Base-by-base conservation (phyloP, 2,888 invertebrate species). In the Crematogaster levior region DNA sequence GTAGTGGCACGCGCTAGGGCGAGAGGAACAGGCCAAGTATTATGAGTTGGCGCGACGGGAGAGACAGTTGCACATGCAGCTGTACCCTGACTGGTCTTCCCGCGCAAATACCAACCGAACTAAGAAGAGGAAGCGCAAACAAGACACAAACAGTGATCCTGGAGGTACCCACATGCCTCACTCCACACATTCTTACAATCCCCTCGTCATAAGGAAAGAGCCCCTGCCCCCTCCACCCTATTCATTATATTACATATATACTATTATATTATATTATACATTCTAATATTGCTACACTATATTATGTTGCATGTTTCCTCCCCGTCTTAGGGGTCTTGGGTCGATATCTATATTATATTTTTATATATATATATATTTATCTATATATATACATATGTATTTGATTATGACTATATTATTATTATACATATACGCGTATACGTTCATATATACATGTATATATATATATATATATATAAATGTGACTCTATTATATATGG, bases 51-150 rank as follows among this genome's bases (percentile, higher is more conserved):
- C 99, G 95, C 97, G 98, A 95, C 97, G 98, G 96, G 99, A 99
- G 96, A 97, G 99, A 95, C 99, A 99, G 96, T 97, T 98, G 95
- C 99, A 99, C 96, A 98, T 98, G 97, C 98, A 99, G 97, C 97
- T 98, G 96, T 99, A 99, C 96, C 99, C 99, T 95, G 98, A 99
- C 96, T 99, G 99, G 99, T 98, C 98, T 96, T 98, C 98, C 96
- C 99, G 99, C 96, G 97, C 99, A 96, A 99, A 99, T 97, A 99
- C 99, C 96, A 99, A 99, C 96, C 98, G 98, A 96, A 99, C 99
- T 97, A 98, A 98, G 97, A 99, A 99, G 97, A 98, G 99, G 98
- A 99, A 99, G 97, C 97, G 98, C 97, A 98, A 98, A 97, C 98
- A 98, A 97, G 98, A 98, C 96, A 97, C 98, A 96, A 97, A 97